Evolutionary conservation across 2,797 vertebrate genomes (phyloP), one percentile per base, ranked within the genome.

Genomic region (Lepus oiostolus): DNA sequence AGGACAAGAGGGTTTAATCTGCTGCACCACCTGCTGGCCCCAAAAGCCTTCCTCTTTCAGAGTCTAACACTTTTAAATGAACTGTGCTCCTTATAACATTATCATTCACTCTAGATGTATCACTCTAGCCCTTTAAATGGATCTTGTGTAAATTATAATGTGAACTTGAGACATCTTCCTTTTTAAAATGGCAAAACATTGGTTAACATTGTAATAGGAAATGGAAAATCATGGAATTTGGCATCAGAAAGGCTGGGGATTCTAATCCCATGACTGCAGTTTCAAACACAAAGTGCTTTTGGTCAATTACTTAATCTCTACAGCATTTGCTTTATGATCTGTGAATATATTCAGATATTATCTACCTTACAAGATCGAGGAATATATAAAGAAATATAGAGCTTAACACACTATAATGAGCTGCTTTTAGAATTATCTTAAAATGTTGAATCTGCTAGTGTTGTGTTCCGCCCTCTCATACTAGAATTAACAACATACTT

Each of bases 1-100:
- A 13, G 13, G 54, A 35, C 22, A 11, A 5, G 21, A 24, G 70
- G 22, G 17, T 24, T 72, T 12, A 28, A 72, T 26, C 7, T 47
- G 19, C 19, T 58, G 54, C 19, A 21, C 54, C 54, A 16, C 54
- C 16, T 16, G 54, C 19, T 58, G 54, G 54, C 54, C 54, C 54
- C 19, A 22, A 71, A 71, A 75, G 42, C 4, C 87, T 68, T 92
- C 21, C 38, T 90, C 10, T 76, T 32, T 71, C 80, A 84, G 84
- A 90, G 35, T n/a, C 17, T 32, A 86, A 72, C 58, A 68, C 26
- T 60, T 89, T 52, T 84, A 92, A 77, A 60, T 50, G 12, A 88
- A 58, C 67, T 75, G 60, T 79, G 35, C 28, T 94, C 12, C 52
- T 47, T 52, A 9, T 42, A 67, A 35, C 54, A 26, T 35, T 28